phyloP scores from a whole-genome alignment of 2,888 invertebrate species.

The Conistra vaccinii region DNA sequence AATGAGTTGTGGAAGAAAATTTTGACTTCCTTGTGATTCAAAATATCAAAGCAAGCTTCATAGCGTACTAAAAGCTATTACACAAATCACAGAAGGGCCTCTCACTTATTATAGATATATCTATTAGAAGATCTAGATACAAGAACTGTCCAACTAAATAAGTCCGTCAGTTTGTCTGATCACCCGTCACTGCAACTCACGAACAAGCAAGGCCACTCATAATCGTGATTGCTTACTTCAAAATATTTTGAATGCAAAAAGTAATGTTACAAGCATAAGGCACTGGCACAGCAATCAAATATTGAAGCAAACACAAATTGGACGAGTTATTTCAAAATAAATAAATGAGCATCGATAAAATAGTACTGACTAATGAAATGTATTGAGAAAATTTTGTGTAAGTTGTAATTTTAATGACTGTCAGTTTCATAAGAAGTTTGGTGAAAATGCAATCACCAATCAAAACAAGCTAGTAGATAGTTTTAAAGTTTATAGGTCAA shows the following conservation, averaged over 20 bases:
- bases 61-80: background rate
- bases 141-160: conserved; percentile 57
- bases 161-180: conserved; percentile 70
- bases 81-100: conserved; percentile 16
- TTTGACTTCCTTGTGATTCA: background rate
- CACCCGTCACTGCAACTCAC: conserved; percentile 75
- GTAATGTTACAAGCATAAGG: conserved; percentile 26
- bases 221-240: conserved; percentile 61
- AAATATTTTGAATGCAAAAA: conserved; percentile 62
- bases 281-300: conserved; percentile 33
- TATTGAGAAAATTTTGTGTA: conserved; percentile 14
- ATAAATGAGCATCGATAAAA: conserved; percentile 21
- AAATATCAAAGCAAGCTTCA: background rate
- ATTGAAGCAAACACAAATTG: conserved; percentile 15
- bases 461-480: background rate
- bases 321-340: conserved; percentile 28
- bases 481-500: background rate
- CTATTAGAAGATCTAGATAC: conserved; percentile 39
- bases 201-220: conserved; percentile 72
- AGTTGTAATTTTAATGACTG: conserved; percentile 17
- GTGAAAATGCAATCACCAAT: background rate
- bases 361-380: conserved; percentile 10
- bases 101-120: conserved; percentile 7
- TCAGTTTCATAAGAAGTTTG: background rate
- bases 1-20: background rate